Conservation (phyloP, 2,888 invertebrate genomes). For the Drosophila austrosaltans region DNA sequence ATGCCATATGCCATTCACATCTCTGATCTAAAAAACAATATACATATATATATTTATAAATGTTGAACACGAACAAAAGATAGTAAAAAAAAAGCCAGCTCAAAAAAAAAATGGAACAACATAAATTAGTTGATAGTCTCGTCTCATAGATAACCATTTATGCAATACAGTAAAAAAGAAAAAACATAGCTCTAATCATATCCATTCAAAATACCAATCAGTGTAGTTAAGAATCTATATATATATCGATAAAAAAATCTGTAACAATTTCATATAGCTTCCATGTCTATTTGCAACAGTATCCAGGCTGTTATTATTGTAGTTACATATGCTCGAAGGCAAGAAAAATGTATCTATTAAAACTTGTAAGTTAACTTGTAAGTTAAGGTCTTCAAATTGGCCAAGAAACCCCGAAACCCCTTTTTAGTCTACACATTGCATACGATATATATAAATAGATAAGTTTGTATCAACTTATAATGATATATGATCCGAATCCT, state of each 20-base stretch:
- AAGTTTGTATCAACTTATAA: constrained; percentile 12
- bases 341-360: constrained; percentile 48
- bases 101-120: constrained; percentile 46
- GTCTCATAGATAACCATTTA: constrained; percentile 36
- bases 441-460: constrained; percentile 67
- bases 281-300: constrained; percentile 77
- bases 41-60: not conserved
- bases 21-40: constrained; percentile 1
- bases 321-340: constrained; percentile 58
- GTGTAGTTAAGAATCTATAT: constrained; percentile 31
- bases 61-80: constrained; percentile 37
- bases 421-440: constrained; percentile 36
- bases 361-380: constrained; percentile 37
- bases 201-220: constrained; percentile 11
- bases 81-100: constrained; percentile 45
- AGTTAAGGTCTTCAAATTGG: constrained; percentile 50
- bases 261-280: constrained; percentile 75
- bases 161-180: constrained; percentile 33
- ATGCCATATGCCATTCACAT: constrained; percentile 6
- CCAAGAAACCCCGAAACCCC: constrained; percentile 32
- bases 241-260: constrained; percentile 43
- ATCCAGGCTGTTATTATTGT: constrained; percentile 70
- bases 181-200: constrained; percentile 26
- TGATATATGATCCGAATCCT: not conserved
- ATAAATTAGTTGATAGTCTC: constrained; percentile 47